These are phyloP conservation scores for Sinotaia quadrata DNA, from an alignment of 2,888 invertebrate genomes.

Conservation along the genomic window DNA sequence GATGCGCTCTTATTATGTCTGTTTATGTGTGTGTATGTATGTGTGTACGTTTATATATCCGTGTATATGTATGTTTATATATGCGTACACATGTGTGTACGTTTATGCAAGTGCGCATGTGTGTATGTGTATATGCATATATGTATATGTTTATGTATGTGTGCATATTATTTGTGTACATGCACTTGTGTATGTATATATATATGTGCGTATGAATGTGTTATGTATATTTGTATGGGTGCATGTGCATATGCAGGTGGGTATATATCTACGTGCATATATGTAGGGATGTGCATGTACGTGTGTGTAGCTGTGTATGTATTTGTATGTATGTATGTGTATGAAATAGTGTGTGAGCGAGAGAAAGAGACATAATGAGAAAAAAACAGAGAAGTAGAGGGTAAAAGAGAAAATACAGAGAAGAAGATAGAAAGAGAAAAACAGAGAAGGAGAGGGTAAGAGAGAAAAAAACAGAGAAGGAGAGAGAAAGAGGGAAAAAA, in stretches of 20 bases:
- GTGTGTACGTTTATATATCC: not conserved
- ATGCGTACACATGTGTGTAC: not conserved
- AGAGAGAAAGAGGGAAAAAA: not conserved
- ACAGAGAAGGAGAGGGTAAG: not conserved
- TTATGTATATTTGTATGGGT: not conserved
- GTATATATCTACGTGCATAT: not conserved
- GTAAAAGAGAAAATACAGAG: not conserved
- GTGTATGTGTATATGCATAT: not conserved
- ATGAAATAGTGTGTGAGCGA: not conserved
- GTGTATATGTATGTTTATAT: not conserved
- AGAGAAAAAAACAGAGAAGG: not conserved
- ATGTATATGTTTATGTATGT: not conserved
- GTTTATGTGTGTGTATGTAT: not conserved
- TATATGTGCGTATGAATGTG: not conserved
- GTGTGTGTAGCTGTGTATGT: not conserved
- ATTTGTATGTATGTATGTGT: not conserved
- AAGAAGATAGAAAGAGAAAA: not conserved
- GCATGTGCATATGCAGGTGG: not conserved
- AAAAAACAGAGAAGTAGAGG: slow-evolving; percentile 1
- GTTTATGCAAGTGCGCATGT: not conserved
- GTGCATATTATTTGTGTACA: not conserved
- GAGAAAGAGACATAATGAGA: slow-evolving; percentile 2
- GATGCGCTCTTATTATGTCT: no score
- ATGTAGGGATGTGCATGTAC: not conserved
- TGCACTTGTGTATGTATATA: no score